These are phyloP conservation scores for Psettodes erumei DNA, from an alignment of 2,113 vertebrate genomes.

Conservation along the genomic window DNA sequence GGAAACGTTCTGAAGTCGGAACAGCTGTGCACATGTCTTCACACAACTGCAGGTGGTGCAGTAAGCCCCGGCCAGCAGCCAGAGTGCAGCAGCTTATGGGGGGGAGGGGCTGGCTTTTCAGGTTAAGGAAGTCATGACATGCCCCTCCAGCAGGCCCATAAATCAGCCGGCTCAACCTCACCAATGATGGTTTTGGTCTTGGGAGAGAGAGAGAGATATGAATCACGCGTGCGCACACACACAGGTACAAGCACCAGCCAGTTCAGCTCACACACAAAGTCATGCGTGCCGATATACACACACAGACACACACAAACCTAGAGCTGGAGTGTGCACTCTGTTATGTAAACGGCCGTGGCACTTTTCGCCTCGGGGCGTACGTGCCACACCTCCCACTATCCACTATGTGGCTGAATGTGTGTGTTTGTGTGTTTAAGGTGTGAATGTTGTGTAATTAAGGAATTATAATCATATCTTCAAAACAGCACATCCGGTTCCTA, in stretches of 20 bases:
- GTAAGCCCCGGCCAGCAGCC: slow-evolving; percentile 20
- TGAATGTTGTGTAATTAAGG: slow-evolving; percentile 50
- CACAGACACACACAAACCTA: slow-evolving; percentile 8
- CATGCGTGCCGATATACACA: not conserved
- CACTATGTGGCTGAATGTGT: slow-evolving; percentile 25
- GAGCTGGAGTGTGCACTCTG: slow-evolving; percentile 20
- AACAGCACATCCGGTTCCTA: slow-evolving; percentile 7
- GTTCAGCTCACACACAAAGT: slow-evolving; percentile 3
- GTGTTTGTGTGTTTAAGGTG: slow-evolving; percentile 54
- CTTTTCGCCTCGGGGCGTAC: slow-evolving; percentile 35
- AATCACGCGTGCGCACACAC: slow-evolving; percentile 24
- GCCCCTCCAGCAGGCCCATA: slow-evolving; percentile 73
- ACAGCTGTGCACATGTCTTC: slow-evolving; percentile 51
- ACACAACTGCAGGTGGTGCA: slow-evolving; percentile 63
- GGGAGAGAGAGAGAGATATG: slow-evolving; percentile 38
- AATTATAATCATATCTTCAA: slow-evolving; percentile 37
- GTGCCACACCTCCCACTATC: slow-evolving; percentile 54
- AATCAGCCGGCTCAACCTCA: slow-evolving; percentile 70
- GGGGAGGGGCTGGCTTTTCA: slow-evolving; percentile 56
- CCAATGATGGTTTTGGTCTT: slow-evolving; percentile 46
- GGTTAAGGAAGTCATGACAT: slow-evolving; percentile 81
- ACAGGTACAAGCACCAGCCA: not conserved
- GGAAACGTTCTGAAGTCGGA: slow-evolving; percentile 35
- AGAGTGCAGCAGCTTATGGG: slow-evolving; percentile 35
- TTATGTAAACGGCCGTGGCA: slow-evolving; percentile 60